Evolutionary conservation across 2,888 invertebrate genomes (phyloP).

Genomic region (Mayetiola destructor): DNA sequence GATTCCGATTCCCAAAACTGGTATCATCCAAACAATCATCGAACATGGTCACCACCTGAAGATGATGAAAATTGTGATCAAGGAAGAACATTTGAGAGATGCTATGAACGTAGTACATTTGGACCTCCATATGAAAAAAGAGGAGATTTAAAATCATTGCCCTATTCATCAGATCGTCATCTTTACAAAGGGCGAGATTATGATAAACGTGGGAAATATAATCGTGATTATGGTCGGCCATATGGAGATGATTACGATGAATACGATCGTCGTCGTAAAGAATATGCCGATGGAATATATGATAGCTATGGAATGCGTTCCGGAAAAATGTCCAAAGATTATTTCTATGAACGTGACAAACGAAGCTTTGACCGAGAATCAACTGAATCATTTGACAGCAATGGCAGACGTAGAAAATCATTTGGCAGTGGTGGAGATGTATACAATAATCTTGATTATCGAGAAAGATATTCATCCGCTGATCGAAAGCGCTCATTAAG

Average conservation of each 20-base stretch:
- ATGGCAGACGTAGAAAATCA: constrained; percentile 29
- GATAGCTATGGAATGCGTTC: constrained; percentile 20
- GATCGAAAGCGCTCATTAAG: constrained; percentile 32
- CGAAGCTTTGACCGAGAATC: constrained; percentile 35
- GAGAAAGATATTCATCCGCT: constrained; percentile 30
- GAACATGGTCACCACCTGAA: constrained; percentile 34
- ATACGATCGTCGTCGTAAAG: constrained; percentile 23
- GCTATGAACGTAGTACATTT: constrained; percentile 34
- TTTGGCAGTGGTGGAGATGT: constrained; percentile 34
- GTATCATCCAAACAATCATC: constrained; percentile 30
- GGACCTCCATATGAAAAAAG: constrained; percentile 35
- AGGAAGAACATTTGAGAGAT: constrained; percentile 31
- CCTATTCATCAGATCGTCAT: constrained; percentile 26
- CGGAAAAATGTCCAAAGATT: constrained; percentile 23
- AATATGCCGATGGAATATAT: constrained; percentile 30
- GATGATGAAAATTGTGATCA: constrained; percentile 20
- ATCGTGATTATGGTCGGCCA: constrained; percentile 32
- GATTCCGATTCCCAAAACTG: constrained; percentile 29
- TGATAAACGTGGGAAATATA: constrained; percentile 32
- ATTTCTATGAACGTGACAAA: constrained; percentile 32
- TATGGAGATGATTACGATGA: constrained; percentile 26
- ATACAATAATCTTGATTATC: constrained; percentile 34
- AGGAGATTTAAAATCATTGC: constrained; percentile 25
- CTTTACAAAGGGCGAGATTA: constrained; percentile 24
- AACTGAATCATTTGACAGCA: constrained; percentile 33